Base-by-base conservation (phyloP, 2,113 vertebrate genomes). In the Manacus vitellinus region DNA sequence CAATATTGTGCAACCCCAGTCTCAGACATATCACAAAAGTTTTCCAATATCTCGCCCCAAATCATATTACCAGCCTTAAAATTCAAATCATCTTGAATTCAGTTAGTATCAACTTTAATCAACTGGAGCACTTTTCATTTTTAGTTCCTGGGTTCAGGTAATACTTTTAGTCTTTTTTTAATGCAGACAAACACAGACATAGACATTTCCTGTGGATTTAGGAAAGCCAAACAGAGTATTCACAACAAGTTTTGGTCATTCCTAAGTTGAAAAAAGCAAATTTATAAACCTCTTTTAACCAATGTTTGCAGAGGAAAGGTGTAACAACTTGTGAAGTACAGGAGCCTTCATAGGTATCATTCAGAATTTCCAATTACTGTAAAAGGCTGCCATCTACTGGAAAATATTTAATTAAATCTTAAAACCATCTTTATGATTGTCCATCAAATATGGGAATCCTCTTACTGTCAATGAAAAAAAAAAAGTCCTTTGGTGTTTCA, bases 321-420 rank as follows among this genome's bases (percentile, higher is more conserved):
- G 1, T 68, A 87, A 74, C 8, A 81, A 52, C 18, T 20, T 33
- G 55, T 44, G 77, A 94, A 52, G 24, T 39, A 47, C 20, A 47
- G 14, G 19, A 52, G 13, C 5, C 14, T 80, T 47, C 2, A 0
- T 4, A 49, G 39, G 23, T 9, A 61, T 7, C 8, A 21, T 10
- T 89, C 35, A 52, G 8, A 39, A 33, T 83, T 85, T 88, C 58
- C 65, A 87, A 92, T 78, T 54, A 81, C 65, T 97, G 78, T 94
- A 78, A 95, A 85, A 96, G 95, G 54, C 95, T 97, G 97, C 96
- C 94, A 95, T 61, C 95, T 97, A 76, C 87, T 92, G 94, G 92
- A 71, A 92, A 70, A 92, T 67, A 58, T 76, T 82, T 82, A 93
- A 89, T 97, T 85, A 94, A 92, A 58, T 92, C 37, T 70, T 77